Evolutionary conservation across 1,140 invertebrate genomes (phyloP), one percentile per base, ranked within the genome.

Genomic region (Chironomus tepperi): DNA sequence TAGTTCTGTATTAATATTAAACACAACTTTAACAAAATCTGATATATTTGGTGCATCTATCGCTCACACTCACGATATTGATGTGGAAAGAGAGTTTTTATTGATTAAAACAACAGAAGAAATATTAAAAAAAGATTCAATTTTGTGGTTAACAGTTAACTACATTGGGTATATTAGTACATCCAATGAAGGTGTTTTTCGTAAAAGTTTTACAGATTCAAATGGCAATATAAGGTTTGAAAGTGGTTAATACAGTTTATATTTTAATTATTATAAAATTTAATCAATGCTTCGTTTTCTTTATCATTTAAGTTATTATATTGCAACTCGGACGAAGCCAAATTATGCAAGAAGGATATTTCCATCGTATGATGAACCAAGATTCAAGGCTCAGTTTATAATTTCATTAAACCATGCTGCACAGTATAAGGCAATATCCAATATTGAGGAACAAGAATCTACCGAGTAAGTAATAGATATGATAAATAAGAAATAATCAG

Each of bases 331-430:
- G 75, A 91, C 92, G 78, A 88, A 92, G 76, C 88, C 90, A 1
- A 87, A 86, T 1, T 85, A 85, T 73, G 91, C 91, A 0, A 81
- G 91, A 42, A 81, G 83, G 64, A 89, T 88, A 0, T 93, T 92
- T 77, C 91, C 91, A 0, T 91, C 90, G 77, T 91, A 89, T 79
- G 91, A 92, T 78, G 91, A 92, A 76, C 91, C 91, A 0, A 84
- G 86, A 1, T 90, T 93, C 74, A 95, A 94, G 84, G 89, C 93
- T 0, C 87, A 83, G 9, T 95, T 92, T 80, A 85, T 84, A 65
- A 84, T 93, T 8, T 86, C 86, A 1, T 83, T 93, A 24, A 86
- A 88, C 0, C 85, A 86, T 73, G 80, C 80, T 3, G 77, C 78
- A 0, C 84, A 86, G 72, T 79, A 88, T 76, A 84, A 80, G 0